Evolutionary conservation across 2,113 vertebrate species (phyloP).

Genomic region (Origma solitaria): DNA sequence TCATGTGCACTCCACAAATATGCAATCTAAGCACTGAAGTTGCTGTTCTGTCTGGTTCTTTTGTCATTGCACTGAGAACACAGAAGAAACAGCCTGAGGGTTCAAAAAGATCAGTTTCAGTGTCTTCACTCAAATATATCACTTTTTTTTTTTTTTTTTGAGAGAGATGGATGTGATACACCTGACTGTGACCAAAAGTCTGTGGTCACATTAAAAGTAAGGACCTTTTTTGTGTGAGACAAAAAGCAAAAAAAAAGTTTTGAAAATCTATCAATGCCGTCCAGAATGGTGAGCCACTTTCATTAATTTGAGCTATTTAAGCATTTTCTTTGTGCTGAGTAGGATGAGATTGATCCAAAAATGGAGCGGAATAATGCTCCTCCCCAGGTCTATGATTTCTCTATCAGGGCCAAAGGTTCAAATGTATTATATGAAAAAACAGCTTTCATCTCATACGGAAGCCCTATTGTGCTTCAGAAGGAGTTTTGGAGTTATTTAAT

Average conservation of each 20-base stretch:
- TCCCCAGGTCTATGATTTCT: neutral
- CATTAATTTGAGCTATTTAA: neutral
- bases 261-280: neutral
- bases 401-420: neutral
- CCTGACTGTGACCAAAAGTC: neutral
- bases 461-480: neutral
- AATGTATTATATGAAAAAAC: neutral
- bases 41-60: neutral
- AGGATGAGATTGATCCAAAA: neutral
- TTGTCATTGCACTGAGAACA: neutral
- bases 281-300: neutral
- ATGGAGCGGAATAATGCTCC: neutral
- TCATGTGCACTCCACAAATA: neutral
- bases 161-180: fast-evolving
- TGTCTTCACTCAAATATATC: neutral
- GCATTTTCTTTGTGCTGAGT: neutral
- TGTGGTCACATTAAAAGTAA: neutral
- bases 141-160: neutral
- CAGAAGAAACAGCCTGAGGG: neutral
- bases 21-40: neutral
- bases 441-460: neutral
- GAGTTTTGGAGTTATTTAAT: neutral
- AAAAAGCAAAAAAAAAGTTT: neutral
- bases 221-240: neutral
- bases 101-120: neutral